These are phyloP conservation scores for Apantesis nais DNA, from an alignment of 2,888 invertebrate genomes.

Conservation along the genomic window DNA sequence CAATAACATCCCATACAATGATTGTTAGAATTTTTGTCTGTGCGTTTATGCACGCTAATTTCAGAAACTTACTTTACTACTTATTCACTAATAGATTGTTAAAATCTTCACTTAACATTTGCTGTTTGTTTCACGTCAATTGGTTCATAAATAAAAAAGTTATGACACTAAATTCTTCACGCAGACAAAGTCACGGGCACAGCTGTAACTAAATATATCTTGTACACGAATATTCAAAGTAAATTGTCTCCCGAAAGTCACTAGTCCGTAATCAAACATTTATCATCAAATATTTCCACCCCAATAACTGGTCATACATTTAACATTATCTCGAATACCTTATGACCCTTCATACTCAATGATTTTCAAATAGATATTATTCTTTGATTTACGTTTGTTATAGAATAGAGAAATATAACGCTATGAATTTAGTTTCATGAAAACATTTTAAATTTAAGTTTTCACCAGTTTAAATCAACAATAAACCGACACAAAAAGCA, in stretches of 20 bases:
- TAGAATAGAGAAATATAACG: not conserved
- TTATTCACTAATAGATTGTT: no score
- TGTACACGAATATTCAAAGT: not conserved
- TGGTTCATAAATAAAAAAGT: no score
- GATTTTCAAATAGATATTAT: not conserved
- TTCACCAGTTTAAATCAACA: not conserved
- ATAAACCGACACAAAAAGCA: no score
- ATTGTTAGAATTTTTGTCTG: no score
- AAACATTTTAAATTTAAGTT: not conserved
- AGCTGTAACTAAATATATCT: not conserved
- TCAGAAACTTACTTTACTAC: no score
- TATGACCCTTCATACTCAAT: not conserved
- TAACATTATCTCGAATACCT: not conserved
- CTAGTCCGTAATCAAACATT: not conserved
- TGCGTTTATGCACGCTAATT: no score
- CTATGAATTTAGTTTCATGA: not conserved
- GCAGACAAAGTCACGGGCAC: no score
- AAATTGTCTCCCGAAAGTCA: not conserved
- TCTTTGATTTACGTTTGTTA: not conserved
- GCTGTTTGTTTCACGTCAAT: no score
- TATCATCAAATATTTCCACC: not conserved
- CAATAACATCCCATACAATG: no score
- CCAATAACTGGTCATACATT: not conserved
- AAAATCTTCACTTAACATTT: no score
- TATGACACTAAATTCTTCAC: no score